Percentiles rank a stretch among this genome's conserved stretches.
Conservation (phyloP, 2,797 vertebrate species). For the Notoglanidium macrostoma region DNA sequence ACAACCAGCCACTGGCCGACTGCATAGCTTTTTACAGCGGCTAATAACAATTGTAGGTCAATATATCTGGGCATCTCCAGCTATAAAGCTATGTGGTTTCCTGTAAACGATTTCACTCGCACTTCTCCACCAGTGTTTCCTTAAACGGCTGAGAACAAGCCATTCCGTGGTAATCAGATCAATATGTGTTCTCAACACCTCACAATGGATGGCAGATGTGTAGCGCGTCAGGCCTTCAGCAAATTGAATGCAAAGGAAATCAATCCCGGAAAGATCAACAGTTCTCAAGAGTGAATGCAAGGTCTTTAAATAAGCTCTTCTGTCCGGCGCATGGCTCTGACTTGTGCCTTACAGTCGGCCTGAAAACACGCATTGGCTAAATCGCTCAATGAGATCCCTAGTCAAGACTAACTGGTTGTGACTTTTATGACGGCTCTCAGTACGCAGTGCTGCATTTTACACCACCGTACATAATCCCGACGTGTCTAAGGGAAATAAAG, state of each 20-base stretch:
- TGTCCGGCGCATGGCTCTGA: slow-evolving; percentile 16
- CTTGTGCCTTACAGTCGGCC: slow-evolving; percentile 29
- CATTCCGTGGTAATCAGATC: slow-evolving; percentile 54
- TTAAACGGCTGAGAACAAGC: slow-evolving; percentile 52
- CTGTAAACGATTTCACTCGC: slow-evolving; percentile 23
- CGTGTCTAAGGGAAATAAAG: slow-evolving; percentile 4
- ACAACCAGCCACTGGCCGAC: not conserved
- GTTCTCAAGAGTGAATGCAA: slow-evolving; percentile 42
- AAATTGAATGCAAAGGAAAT: slow-evolving; percentile 57
- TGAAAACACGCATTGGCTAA: slow-evolving; percentile 42
- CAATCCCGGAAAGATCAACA: slow-evolving; percentile 56
- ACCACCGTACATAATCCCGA: slow-evolving; percentile 18
- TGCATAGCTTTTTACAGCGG: not conserved
- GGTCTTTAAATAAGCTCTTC: slow-evolving; percentile 53
- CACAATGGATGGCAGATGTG: slow-evolving; percentile 52
- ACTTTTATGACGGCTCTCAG: slow-evolving; percentile 52
- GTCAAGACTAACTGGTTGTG: slow-evolving; percentile 38
- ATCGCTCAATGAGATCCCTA: slow-evolving; percentile 25
- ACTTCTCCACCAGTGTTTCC: slow-evolving; percentile 40
- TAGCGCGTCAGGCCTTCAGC: slow-evolving; percentile 35
- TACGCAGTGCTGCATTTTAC: not conserved
- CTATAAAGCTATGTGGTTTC: not conserved
- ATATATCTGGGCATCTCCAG: slow-evolving; percentile 18
- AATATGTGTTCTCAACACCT: slow-evolving; percentile 53
- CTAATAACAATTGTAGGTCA: not conserved